Evolutionary conservation across 2,113 vertebrate genomes (phyloP).

Genomic region (Alexandromys fortis): DNA sequence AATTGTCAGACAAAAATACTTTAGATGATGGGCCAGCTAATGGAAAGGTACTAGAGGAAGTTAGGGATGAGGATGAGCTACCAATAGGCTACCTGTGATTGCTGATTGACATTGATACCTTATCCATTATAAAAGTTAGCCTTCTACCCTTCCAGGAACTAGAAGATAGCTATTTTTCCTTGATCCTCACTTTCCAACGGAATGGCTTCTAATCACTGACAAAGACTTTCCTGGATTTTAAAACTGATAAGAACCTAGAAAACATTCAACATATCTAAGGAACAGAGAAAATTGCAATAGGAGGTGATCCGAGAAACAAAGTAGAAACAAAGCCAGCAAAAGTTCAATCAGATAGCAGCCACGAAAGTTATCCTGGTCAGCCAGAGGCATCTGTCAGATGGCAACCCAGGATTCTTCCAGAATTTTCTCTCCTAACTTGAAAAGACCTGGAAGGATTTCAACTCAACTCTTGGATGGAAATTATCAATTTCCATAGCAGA

Average conservation of each 20-base stretch:
- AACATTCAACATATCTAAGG: background rate
- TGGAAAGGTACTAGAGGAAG: background rate
- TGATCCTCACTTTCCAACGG: background rate
- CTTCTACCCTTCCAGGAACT: background rate
- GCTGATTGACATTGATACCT: background rate
- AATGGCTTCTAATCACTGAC: background rate
- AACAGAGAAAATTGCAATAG: background rate
- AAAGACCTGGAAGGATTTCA: background rate
- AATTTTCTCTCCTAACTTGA: background rate
- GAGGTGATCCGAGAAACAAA: background rate
- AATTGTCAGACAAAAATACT: background rate
- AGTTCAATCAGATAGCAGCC: background rate
- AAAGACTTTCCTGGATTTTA: background rate
- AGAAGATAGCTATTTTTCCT: background rate
- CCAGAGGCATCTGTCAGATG: background rate
- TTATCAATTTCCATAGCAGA: background rate
- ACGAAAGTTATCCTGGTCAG: background rate
- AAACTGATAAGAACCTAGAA: background rate
- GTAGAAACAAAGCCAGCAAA: background rate
- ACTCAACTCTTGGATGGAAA: background rate
- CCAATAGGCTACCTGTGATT: background rate
- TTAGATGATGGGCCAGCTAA: background rate
- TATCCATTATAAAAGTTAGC: background rate
- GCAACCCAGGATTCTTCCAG: fast-evolving
- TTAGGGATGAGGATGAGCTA: fast-evolving